Conservation (phyloP, 2,113 vertebrate species). For the Vanacampus margaritifer region DNA sequence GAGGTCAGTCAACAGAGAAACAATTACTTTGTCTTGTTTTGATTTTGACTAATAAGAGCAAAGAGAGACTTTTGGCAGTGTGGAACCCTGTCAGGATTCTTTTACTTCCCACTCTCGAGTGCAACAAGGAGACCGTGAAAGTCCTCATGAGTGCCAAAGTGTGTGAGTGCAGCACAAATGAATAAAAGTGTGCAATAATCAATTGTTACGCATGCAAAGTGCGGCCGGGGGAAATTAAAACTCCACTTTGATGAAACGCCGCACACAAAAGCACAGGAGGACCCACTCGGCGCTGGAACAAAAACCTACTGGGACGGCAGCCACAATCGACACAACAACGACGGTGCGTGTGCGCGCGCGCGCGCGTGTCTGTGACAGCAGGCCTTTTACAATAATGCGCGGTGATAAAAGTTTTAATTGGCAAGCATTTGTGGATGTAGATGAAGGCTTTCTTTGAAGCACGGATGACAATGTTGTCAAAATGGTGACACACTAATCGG, state of each 20-base stretch:
- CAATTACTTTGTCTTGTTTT: not conserved
- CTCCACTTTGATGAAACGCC: constrained; percentile 8
- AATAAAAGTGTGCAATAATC: constrained; percentile 4
- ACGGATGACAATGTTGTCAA: not conserved
- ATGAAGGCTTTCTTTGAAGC: not conserved
- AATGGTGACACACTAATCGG: not conserved
- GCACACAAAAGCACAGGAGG: not conserved
- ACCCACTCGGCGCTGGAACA: not conserved
- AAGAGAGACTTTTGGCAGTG: constrained; percentile 6
- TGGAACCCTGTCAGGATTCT: constrained; percentile 18
- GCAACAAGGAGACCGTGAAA: constrained; percentile 16
- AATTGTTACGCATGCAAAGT: constrained; percentile 24
- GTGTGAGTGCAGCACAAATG: constrained; percentile 26
- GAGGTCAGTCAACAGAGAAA: too few relatives aligned
- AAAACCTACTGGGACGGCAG: not conserved
- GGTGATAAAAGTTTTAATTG: not conserved
- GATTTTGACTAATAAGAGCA: not conserved
- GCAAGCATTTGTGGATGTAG: not conserved
- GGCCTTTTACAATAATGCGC: not conserved
- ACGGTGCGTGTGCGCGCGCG: constrained; percentile 11
- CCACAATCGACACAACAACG: constrained; percentile 16
- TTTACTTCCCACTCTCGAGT: constrained; percentile 16
- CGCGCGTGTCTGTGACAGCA: not conserved
- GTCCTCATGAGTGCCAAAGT: constrained; percentile 26
- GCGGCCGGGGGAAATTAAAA: constrained; percentile 44